Conservation (phyloP, 2,888 invertebrate genomes). For the Brenthis daphne region DNA sequence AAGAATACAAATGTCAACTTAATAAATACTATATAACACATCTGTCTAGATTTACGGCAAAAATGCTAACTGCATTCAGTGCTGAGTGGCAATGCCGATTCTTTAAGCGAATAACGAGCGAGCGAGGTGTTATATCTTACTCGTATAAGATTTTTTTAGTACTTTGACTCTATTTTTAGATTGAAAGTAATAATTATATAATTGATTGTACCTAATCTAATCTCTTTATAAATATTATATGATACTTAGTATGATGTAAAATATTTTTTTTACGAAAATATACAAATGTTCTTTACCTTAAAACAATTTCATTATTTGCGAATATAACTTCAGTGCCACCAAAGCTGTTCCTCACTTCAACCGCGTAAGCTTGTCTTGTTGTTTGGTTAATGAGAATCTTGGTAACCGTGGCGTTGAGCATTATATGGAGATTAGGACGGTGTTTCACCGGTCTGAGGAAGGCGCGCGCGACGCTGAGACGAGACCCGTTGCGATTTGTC, state of each 20-base stretch:
- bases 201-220: too few species aligned
- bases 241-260: too few species aligned
- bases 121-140: too few species aligned
- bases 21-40: too few species aligned
- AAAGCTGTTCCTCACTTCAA: conserved; percentile 84
- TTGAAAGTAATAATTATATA: too few species aligned
- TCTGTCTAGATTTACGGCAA: too few species aligned
- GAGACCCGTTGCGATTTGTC: conserved; percentile 92
- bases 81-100: background rate
- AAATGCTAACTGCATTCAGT: background rate
- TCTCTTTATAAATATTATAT: too few species aligned
- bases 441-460: conserved; percentile 90
- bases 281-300: conserved; percentile 65
- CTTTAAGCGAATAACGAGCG: too few species aligned
- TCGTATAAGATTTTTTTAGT: too few species aligned
- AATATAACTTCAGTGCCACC: conserved; percentile 82
- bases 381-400: conserved; percentile 88
- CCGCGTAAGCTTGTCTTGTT: conserved; percentile 88
- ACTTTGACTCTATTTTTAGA: too few species aligned
- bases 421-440: conserved; percentile 90
- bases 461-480: conserved; percentile 90
- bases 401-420: conserved; percentile 91
- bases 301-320: conserved; percentile 86
- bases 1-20: too few species aligned
- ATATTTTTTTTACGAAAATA: too few species aligned